A percentile compares a stretch with the other conserved stretches of the same genome.
Conservation (phyloP, 1,140 invertebrate species). For the Ridgeia piscesae region DNA sequence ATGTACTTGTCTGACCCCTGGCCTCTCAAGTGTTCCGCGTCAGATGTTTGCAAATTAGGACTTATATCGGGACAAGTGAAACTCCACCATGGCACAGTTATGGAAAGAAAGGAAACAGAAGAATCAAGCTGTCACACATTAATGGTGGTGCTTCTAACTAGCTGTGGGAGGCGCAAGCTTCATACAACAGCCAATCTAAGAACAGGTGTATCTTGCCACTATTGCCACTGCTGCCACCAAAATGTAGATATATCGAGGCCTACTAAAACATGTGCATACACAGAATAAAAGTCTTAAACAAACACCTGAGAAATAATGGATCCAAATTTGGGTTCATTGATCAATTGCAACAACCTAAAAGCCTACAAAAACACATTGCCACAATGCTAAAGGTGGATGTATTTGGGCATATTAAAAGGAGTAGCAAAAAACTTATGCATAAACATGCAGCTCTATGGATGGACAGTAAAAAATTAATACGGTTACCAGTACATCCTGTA, state of each 20-base stretch:
- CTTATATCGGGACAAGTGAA: constrained; percentile 29
- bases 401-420: background rate
- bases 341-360: background rate
- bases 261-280: background rate
- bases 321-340: background rate
- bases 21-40: no score
- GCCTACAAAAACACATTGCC: background rate
- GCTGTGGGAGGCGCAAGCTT: background rate
- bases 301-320: background rate
- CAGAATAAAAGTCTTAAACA: background rate
- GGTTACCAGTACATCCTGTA: background rate
- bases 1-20: background rate
- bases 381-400: background rate
- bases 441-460: background rate
- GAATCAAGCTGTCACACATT: background rate
- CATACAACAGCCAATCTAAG: background rate
- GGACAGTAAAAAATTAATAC: background rate
- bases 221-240: constrained; percentile 4
- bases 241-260: background rate
- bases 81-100: background rate
- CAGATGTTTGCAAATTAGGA: background rate
- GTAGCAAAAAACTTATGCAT: background rate
- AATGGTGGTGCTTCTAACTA: background rate
- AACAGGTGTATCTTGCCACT: background rate
- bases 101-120: background rate